These are phyloP conservation scores for Phalanger gymnotis DNA, from an alignment of 2,797 vertebrate genomes.

Conservation along the genomic window DNA sequence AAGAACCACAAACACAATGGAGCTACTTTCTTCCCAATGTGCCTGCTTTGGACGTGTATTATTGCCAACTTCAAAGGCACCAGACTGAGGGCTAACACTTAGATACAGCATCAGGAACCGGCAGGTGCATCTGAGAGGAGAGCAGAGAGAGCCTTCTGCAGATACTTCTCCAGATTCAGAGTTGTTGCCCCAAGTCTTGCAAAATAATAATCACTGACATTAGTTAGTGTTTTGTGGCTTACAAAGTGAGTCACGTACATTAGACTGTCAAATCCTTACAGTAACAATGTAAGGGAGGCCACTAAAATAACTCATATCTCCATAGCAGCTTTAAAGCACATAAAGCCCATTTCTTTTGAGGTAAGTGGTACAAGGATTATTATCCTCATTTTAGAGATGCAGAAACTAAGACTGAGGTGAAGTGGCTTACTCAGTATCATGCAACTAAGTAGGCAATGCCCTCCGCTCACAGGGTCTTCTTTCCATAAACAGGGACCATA, in stretches of 20 bases:
- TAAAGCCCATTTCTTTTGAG: background rate
- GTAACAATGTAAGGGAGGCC: background rate
- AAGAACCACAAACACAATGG: background rate
- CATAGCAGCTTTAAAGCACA: background rate
- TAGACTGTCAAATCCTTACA: background rate
- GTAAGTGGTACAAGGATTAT: background rate
- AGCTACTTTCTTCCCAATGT: slow-evolving; percentile 1
- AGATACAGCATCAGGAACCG: background rate
- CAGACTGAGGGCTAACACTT: background rate
- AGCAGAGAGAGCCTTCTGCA: background rate
- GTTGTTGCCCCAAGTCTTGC: background rate
- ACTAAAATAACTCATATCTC: background rate
- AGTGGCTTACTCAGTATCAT: background rate
- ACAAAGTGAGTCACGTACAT: background rate
- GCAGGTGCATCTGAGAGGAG: background rate
- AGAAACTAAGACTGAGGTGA: background rate
- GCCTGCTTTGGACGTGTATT: background rate
- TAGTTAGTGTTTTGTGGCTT: background rate
- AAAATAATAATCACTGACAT: background rate
- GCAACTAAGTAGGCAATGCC: background rate
- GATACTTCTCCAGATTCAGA: background rate
- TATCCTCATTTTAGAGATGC: slow-evolving; percentile 12
- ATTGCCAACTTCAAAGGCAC: background rate
- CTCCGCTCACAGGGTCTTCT: background rate
- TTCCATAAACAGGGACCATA: background rate